Base-by-base conservation (phyloP, 2,888 invertebrate species). In the Ophonus ardosiacus region DNA sequence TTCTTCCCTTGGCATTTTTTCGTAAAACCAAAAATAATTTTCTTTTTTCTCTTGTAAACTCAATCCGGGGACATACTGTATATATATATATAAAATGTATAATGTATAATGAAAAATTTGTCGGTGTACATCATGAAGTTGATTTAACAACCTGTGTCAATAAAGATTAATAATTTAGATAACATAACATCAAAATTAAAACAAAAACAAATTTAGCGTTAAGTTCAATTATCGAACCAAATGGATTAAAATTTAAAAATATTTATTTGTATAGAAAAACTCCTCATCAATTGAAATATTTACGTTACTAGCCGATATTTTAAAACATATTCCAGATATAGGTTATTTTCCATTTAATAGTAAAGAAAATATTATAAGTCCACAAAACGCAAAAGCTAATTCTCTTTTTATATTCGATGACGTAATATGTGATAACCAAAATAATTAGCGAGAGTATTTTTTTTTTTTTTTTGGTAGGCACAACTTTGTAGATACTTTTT, bases 391-490 rank as follows among this genome's bases (percentile, higher is more conserved):
- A 3, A 86, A 87, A 86, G 61, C 80, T 84, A 87, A 88, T 86
- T 89, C 89, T n/a, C 87, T 90, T 13, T 88, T 90, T 81, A 90
- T 91, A 79, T 90, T 90, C 85, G 90, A 90, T 88, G 89, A 90
- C 87, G 87, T 90, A n/a, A 87, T 88, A 15, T 89, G 88, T 76
- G 89, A 88, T 31, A 88, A 88, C 74, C 87, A 88, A 86, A 86
- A 87, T 31, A 87, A 86, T 65, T 87, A 89, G 15, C 83, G 88
- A 83, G 85, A 86, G 7, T 89, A 87, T n/a, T n/a, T n/a, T n/a
- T n/a, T n/a, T 86, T 90, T 89, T 83, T 87, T 88, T 86, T 88
- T 88, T 86, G 88, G 89, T 8, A 86, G 89, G 21, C 89, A 89
- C 86, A 87, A 86, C 6, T 18, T 86, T 65, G 87, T 90, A 8